Conservation (phyloP, 1,140 invertebrate species). For the Drosophila nigromelanica region DNA sequence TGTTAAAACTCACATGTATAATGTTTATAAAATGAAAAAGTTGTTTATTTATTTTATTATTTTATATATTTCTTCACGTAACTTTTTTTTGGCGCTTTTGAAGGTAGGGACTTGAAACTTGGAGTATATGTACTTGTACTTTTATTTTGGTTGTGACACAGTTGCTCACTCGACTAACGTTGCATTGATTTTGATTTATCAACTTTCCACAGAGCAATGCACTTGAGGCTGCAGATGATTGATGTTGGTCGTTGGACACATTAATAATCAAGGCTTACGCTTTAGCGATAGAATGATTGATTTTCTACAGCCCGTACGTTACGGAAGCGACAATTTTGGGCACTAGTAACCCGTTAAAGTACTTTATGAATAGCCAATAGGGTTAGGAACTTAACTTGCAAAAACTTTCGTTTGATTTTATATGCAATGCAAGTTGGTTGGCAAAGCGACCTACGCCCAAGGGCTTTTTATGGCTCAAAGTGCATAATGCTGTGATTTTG, state of each 20-base stretch:
- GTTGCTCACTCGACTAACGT: constrained; percentile 13
- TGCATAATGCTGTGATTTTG: constrained; percentile 47
- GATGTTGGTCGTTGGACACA: constrained; percentile 49
- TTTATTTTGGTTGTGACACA: neutral
- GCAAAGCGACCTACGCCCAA: constrained; percentile 18
- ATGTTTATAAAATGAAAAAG: too few species aligned
- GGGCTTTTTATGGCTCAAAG: constrained; percentile 45
- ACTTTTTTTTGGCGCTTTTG: neutral
- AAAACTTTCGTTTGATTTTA: constrained; percentile 42
- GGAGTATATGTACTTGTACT: neutral
- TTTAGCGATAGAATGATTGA: constrained; percentile 65
- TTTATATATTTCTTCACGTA: too few species aligned
- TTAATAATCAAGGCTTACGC: constrained; percentile 52
- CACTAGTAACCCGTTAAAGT: neutral
- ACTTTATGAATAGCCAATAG: constrained; percentile 28
- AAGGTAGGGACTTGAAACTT: too few species aligned
- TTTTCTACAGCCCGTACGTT: constrained; percentile 23
- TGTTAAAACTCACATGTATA: too few species aligned
- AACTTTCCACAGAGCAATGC: constrained; percentile 33
- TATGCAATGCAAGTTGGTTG: constrained; percentile 30
- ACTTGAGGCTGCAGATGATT: constrained; percentile 53
- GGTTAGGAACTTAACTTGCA: constrained; percentile 2
- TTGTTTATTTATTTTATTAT: too few species aligned
- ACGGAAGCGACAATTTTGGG: neutral
- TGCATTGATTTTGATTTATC: constrained; percentile 29